phyloP scores from a whole-genome alignment of 1,140 invertebrate species.

The Danaus plexippus region DNA sequence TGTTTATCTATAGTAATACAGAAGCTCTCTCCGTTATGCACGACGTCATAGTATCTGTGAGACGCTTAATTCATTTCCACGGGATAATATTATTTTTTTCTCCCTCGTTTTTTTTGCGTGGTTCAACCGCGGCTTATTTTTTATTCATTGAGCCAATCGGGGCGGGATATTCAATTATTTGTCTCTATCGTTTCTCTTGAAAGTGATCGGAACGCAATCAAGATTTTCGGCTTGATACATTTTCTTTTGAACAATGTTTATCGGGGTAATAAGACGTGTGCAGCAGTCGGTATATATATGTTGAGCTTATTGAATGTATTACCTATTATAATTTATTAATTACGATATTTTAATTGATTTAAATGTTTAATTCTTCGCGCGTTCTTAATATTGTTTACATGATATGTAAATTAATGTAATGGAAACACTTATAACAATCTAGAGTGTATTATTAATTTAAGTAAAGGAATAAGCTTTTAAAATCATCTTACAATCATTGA shows the following conservation, averaged over 20 bases:
- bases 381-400: too few relatives aligned
- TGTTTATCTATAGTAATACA: neutral
- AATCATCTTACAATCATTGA: too few relatives aligned
- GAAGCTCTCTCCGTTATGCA: conserved; percentile 34
- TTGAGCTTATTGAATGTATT: too few relatives aligned
- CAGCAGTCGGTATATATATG: too few relatives aligned
- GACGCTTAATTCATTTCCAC: conserved; percentile 69
- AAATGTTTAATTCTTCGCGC: too few relatives aligned
- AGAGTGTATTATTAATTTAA: too few relatives aligned
- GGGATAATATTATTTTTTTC: conserved; percentile 72
- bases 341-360: too few relatives aligned
- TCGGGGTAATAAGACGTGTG: too few relatives aligned
- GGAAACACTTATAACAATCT: too few relatives aligned
- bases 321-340: too few relatives aligned
- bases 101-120: conserved; percentile 55
- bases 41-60: conserved; percentile 53
- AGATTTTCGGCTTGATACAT: conserved; percentile 30
- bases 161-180: conserved; percentile 50
- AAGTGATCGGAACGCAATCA: conserved; percentile 49
- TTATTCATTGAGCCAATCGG: conserved; percentile 65
- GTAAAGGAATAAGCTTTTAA: too few relatives aligned
- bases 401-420: too few relatives aligned
- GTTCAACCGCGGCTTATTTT: conserved; percentile 62
- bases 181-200: conserved; percentile 40
- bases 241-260: conserved; percentile 3